phyloP scores from a whole-genome alignment of 2,888 invertebrate genomes.

The Sipha maydis region DNA sequence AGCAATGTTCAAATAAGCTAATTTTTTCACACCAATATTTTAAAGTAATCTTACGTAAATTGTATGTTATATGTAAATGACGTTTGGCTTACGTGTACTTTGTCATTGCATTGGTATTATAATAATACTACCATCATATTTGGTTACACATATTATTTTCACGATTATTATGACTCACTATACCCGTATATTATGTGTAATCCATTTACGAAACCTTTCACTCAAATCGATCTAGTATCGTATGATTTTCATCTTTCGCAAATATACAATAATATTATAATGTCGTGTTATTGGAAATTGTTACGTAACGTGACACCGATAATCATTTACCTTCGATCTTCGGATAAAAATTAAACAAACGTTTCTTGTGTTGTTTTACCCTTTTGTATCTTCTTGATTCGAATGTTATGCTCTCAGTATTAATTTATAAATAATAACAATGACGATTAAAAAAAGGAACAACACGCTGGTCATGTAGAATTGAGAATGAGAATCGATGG shows the following conservation, averaged over 20 bases:
- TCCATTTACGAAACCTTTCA: constrained; percentile 37
- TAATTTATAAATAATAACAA: not conserved
- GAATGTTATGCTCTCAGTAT: not conserved
- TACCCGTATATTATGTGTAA: not conserved
- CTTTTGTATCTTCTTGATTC: not conserved
- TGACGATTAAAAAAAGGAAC: not conserved
- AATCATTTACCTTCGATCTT: not conserved
- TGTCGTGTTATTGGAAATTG: not conserved
- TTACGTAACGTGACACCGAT: constrained; percentile 33
- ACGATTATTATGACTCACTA: not conserved
- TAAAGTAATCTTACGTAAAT: not conserved
- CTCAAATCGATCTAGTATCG: constrained; percentile 7
- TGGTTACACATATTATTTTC: not conserved
- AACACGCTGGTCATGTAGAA: not conserved
- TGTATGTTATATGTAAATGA: not conserved
- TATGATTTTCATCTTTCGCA: not conserved
- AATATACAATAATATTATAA: not conserved
- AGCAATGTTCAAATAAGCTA: not conserved
- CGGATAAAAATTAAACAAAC: not conserved
- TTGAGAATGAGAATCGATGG: not conserved
- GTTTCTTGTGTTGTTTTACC: not conserved
- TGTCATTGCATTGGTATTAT: not conserved
- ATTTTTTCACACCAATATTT: not conserved
- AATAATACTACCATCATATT: not conserved
- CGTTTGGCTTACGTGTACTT: not conserved